phyloP scores from a whole-genome alignment of 2,888 invertebrate genomes.

The Carabus problematicus region DNA sequence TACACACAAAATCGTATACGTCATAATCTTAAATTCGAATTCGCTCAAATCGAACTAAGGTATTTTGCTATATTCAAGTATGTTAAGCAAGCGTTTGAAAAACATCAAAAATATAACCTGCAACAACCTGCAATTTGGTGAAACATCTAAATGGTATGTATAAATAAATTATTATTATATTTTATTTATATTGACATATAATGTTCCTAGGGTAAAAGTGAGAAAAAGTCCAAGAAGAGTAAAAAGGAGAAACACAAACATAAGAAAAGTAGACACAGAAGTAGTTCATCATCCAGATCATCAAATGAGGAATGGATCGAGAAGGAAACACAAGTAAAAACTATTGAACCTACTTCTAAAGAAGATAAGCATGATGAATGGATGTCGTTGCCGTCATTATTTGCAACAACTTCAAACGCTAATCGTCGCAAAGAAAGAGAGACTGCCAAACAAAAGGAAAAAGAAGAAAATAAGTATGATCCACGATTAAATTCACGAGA shows the following conservation, averaged over 20 bases:
- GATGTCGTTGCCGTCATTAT: slow-evolving; percentile 73
- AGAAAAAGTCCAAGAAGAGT: slow-evolving; percentile 58
- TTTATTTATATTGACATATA: neutral
- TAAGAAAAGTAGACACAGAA: slow-evolving; percentile 48
- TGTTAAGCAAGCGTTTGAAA: neutral
- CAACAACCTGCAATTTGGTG: slow-evolving; percentile 13
- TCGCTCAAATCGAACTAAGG: neutral
- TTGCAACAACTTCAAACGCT: slow-evolving; percentile 57
- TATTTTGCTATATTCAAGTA: neutral
- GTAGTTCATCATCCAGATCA: slow-evolving; percentile 48
- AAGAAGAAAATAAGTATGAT: slow-evolving; percentile 67
- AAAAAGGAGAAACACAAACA: slow-evolving; percentile 56
- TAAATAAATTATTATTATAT: slow-evolving; percentile 47
- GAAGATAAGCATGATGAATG: slow-evolving; percentile 68
- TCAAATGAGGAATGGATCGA: slow-evolving; percentile 70
- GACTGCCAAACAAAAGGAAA: slow-evolving; percentile 62
- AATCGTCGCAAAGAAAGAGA: slow-evolving; percentile 60
- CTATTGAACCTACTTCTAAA: slow-evolving; percentile 41
- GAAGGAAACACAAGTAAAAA: slow-evolving; percentile 52
- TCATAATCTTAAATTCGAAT: neutral
- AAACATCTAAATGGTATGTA: slow-evolving; percentile 19
- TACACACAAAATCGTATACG: neutral
- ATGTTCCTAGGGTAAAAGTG: slow-evolving; percentile 45
- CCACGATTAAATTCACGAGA: slow-evolving; percentile 78
- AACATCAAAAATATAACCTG: slow-evolving; percentile 18